These are phyloP conservation scores for Quadriops clusia DNA, from an alignment of 2,888 invertebrate species.

Conservation along the genomic window DNA sequence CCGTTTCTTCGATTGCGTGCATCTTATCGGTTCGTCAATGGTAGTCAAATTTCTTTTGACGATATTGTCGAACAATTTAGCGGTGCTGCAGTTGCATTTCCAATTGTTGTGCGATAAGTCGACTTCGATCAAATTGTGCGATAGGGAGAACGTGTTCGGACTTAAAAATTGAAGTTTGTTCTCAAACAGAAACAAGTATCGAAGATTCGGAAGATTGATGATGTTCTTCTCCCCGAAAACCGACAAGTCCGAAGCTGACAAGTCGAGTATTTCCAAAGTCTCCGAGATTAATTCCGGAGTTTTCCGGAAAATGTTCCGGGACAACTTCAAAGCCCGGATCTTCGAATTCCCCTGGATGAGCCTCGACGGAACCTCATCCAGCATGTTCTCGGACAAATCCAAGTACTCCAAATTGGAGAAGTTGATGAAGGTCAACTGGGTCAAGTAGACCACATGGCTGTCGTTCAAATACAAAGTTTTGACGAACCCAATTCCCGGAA, in stretches of 20 bases:
- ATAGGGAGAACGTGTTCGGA: conserved; percentile 21
- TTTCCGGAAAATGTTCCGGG: conserved; percentile 27
- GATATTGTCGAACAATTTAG: conserved; percentile 25
- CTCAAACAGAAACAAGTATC: conserved; percentile 25
- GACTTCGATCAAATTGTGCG: conserved; percentile 18
- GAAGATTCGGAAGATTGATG: conserved; percentile 25
- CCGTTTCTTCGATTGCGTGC: conserved; percentile 15
- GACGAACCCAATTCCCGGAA: conserved; percentile 24
- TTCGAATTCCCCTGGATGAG: conserved; percentile 25
- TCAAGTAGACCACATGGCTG: conserved; percentile 26
- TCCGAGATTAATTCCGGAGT: conserved; percentile 27
- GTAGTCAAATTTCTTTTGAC: conserved; percentile 20
- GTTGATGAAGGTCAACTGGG: conserved; percentile 24
- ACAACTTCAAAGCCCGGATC: conserved; percentile 27
- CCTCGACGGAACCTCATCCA: conserved; percentile 24
- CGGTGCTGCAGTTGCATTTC: conserved; percentile 27
- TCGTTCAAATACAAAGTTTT: conserved; percentile 28
- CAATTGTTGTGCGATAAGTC: conserved; percentile 26
- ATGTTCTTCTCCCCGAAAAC: conserved; percentile 23
- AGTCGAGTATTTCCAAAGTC: conserved; percentile 26
- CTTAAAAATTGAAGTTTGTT: conserved; percentile 28
- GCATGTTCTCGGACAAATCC: conserved; percentile 28
- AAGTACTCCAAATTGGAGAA: conserved; percentile 28
- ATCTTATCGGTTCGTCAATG: conserved; percentile 18
- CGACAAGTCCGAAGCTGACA: conserved; percentile 27